Evolutionary conservation across 2,888 invertebrate genomes (phyloP).

Genomic region (Hartigia nigra): DNA sequence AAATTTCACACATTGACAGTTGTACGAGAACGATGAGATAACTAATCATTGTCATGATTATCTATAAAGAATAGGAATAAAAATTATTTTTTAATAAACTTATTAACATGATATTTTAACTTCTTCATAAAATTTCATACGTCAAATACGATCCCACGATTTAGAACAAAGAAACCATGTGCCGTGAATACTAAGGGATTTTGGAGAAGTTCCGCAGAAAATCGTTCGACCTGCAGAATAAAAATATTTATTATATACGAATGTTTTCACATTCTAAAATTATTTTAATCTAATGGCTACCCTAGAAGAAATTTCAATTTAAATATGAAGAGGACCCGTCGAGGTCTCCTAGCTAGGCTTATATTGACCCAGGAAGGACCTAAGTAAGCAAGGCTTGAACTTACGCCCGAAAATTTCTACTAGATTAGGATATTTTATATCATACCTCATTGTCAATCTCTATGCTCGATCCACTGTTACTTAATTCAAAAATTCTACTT

Average conservation of each 20-base stretch:
- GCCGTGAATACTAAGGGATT: constrained; percentile 48
- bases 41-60: neutral
- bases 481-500: neutral
- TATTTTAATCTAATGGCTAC: no score
- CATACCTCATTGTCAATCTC: neutral
- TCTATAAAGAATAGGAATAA: neutral
- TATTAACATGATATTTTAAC: neutral
- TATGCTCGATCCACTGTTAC: neutral
- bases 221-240: neutral
- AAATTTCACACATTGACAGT: neutral
- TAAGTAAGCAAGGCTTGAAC: neutral
- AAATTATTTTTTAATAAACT: neutral
- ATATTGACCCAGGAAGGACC: no score
- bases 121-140: neutral
- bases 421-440: neutral
- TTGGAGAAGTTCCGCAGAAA: constrained; percentile 41
- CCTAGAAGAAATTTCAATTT: no score
- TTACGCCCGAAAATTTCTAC: neutral
- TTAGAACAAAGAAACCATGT: constrained; percentile 44
- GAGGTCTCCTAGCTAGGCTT: no score
- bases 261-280: no score
- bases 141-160: constrained; percentile 22
- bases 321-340: no score
- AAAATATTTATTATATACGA: neutral
- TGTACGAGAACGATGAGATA: neutral